phyloP scores from a whole-genome alignment of 2,113 vertebrate species.

The Rhynchopsitta pachyrhyncha region DNA sequence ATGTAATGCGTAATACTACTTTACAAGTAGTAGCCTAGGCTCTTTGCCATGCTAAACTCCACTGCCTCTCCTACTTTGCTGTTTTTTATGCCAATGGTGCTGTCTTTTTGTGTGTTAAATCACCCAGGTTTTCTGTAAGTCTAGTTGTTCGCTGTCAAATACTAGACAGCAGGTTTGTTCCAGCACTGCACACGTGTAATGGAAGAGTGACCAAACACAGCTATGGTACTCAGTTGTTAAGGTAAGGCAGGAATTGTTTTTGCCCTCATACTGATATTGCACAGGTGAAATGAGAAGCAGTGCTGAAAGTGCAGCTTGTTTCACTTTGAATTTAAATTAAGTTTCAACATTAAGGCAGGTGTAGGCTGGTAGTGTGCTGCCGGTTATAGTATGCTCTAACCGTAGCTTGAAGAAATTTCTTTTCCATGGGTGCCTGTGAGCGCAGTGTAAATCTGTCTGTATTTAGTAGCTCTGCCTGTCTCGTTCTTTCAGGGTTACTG shows the following conservation, averaged over 20 bases:
- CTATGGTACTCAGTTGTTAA: rapidly evolving
- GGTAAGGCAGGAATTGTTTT: background rate
- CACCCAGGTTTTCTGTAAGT: background rate
- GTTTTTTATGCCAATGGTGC: background rate
- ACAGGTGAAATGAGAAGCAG: background rate
- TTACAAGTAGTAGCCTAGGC: background rate
- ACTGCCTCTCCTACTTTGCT: background rate
- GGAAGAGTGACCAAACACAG: background rate
- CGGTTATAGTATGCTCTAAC: too few relatives aligned
- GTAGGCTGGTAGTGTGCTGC: background rate
- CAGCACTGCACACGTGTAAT: background rate
- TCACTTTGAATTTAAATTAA: background rate
- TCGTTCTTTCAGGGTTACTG: background rate
- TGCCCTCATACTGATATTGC: background rate
- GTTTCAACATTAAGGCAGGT: background rate
- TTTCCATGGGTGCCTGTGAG: background rate
- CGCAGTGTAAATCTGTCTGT: background rate
- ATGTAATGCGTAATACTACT: background rate
- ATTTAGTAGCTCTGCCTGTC: background rate
- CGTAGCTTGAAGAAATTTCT: background rate
- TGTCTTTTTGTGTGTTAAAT: background rate
- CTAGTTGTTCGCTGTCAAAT: background rate
- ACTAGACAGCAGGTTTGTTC: background rate
- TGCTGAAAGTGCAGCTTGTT: background rate
- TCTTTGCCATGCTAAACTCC: background rate